These are phyloP conservation scores for Drepana arcuata DNA, from an alignment of 1,140 invertebrate genomes.

Conservation along the genomic window DNA sequence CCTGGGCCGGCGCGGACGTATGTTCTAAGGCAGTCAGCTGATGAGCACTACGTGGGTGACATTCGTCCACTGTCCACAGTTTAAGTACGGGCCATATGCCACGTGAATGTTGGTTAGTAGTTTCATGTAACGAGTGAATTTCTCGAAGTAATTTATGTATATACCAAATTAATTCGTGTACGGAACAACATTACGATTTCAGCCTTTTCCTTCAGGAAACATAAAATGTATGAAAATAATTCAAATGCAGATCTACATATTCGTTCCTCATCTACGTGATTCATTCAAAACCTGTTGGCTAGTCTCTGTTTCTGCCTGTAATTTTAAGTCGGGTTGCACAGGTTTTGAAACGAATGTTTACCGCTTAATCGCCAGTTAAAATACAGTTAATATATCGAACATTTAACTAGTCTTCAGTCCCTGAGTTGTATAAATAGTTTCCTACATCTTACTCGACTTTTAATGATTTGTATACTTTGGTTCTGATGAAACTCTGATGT, in stretches of 20 bases:
- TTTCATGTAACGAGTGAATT: conserved; percentile 13
- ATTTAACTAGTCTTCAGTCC: conserved; percentile 71
- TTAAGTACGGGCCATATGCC: conserved; percentile 15
- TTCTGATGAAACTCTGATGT: conserved; percentile 69
- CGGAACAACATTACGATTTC: conserved; percentile 30
- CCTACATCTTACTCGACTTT: conserved; percentile 68
- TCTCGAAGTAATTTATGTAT: conserved; percentile 34
- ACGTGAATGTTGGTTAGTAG: conserved; percentile 13
- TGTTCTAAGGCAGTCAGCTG: conserved; percentile 40
- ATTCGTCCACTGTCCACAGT: neutral
- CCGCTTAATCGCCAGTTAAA: conserved; percentile 62
- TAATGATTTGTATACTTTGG: conserved; percentile 72
- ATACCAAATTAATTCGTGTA: conserved; percentile 33
- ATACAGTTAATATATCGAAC: conserved; percentile 71
- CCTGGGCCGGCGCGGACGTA: too few species aligned
- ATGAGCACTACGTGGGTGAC: conserved; percentile 15
- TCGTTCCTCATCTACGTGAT: conserved; percentile 57
- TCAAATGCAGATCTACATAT: conserved; percentile 49
- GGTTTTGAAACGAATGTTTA: conserved; percentile 66
- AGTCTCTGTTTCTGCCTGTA: conserved; percentile 59
- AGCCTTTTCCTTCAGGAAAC: conserved; percentile 41
- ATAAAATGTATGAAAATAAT: conserved; percentile 28
- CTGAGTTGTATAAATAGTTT: conserved; percentile 70
- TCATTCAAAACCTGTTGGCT: conserved; percentile 68
- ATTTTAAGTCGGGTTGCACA: conserved; percentile 47